phyloP scores from a whole-genome alignment of 2,888 invertebrate genomes.

The Cinara cedri region DNA sequence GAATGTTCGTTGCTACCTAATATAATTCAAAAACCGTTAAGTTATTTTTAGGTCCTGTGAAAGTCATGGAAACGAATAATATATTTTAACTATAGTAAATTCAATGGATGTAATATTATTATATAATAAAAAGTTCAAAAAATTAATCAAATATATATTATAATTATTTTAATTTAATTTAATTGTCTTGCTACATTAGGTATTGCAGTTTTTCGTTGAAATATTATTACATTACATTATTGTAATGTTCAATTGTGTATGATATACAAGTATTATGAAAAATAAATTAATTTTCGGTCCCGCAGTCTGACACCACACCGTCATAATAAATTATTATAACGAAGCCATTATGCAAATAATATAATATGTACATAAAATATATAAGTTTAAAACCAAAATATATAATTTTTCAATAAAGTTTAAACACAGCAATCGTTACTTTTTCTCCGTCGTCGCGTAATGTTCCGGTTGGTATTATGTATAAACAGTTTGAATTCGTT shows the following conservation, averaged over 20 bases:
- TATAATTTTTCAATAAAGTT: constrained; percentile 49
- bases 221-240: too few relatives aligned
- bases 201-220: neutral
- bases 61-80: too few relatives aligned
- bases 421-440: constrained; percentile 39
- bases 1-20: too few relatives aligned
- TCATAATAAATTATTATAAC: neutral
- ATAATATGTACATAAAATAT: neutral
- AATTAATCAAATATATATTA: too few relatives aligned
- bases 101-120: too few relatives aligned
- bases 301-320: neutral
- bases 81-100: too few relatives aligned
- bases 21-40: too few relatives aligned
- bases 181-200: too few relatives aligned
- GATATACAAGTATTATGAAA: neutral
- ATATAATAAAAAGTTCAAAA: too few relatives aligned
- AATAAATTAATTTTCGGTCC: constrained; percentile 1
- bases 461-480: too few relatives aligned
- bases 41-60: too few relatives aligned
- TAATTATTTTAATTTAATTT: too few relatives aligned
- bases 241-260: neutral
- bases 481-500: constrained; percentile 34
- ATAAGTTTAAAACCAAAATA: constrained; percentile 8
- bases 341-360: constrained; percentile 12
- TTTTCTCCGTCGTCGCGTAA: neutral